These are phyloP conservation scores for Cottoperca gobio DNA, from an alignment of 2,797 vertebrate species.

Conservation along the genomic window DNA sequence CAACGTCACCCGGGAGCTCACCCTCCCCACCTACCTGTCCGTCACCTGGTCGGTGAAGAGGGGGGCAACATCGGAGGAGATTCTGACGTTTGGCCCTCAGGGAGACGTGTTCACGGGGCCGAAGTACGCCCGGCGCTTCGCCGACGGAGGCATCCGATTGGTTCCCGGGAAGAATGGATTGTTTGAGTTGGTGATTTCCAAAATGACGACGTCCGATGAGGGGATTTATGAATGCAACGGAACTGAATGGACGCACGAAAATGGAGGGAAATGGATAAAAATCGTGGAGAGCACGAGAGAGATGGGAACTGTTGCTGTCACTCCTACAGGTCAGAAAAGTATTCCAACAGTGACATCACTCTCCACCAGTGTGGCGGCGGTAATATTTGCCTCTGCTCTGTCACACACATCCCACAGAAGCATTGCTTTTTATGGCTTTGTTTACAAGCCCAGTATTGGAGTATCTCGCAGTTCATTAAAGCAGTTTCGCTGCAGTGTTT, in stretches of 20 bases:
- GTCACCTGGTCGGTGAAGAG: constrained; percentile 89
- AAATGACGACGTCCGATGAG: constrained; percentile 78
- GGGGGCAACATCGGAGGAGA: constrained; percentile 71
- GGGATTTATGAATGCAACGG: constrained; percentile 90
- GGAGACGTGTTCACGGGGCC: constrained; percentile 82
- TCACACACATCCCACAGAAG: not conserved
- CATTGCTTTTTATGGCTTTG: not conserved
- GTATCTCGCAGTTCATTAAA: constrained; percentile 13
- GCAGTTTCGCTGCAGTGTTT: not conserved
- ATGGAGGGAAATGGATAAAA: constrained; percentile 87
- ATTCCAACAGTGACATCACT: too few species aligned
- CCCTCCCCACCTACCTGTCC: constrained; percentile 89
- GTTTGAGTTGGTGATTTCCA: constrained; percentile 86
- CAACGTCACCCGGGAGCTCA: constrained; percentile 79
- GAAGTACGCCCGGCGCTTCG: constrained; percentile 84
- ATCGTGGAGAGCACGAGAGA: constrained; percentile 89
- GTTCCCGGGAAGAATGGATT: constrained; percentile 83
- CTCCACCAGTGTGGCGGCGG: not conserved
- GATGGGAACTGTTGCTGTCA: constrained; percentile 87
- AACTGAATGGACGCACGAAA: constrained; percentile 89
- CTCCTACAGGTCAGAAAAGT: constrained; percentile 86
- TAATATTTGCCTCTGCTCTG: not conserved
- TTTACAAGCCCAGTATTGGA: not conserved
- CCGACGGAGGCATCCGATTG: constrained; percentile 86
- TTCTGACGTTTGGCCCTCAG: constrained; percentile 89